Evolutionary conservation across 2,113 vertebrate species (phyloP).

Genomic region (Onychorhynchus coronatus): DNA sequence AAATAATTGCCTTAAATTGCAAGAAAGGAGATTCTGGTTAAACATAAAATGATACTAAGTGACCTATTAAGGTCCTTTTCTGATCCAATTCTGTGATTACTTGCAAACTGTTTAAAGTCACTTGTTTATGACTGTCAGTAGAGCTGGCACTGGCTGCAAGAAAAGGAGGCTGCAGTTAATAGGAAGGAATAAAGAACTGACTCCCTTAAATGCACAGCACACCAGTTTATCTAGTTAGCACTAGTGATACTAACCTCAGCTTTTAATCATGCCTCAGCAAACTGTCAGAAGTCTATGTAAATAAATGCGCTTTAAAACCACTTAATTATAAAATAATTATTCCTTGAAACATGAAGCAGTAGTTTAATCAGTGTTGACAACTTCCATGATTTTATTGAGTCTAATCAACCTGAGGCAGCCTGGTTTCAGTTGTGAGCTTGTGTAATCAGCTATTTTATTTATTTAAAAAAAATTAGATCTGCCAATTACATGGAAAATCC

Average conservation of each 20-base stretch:
- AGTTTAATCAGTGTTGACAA: slow-evolving; percentile 18
- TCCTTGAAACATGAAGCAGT: slow-evolving; percentile 7
- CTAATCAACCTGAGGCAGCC: background rate
- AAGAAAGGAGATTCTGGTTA: background rate
- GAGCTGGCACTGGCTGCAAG: background rate
- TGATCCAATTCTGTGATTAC: background rate
- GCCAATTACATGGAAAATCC: background rate
- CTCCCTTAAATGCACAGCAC: background rate
- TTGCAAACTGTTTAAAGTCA: background rate
- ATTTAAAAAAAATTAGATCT: background rate
- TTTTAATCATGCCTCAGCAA: slow-evolving; percentile 11
- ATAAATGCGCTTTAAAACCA: background rate
- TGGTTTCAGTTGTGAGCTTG: background rate
- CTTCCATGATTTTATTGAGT: background rate
- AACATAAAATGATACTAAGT: background rate
- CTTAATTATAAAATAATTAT: slow-evolving; percentile 41
- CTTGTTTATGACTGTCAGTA: background rate
- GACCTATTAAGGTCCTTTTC: background rate
- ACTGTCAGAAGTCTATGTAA: slow-evolving; percentile 7
- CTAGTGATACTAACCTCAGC: slow-evolving; percentile 11
- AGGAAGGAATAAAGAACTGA: background rate
- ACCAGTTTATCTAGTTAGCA: slow-evolving; percentile 5
- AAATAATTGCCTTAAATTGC: background rate
- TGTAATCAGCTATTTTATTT: background rate
- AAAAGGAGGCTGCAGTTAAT: background rate